Base-by-base conservation (phyloP, 2,113 vertebrate species). In the Camelus bactrianus region DNA sequence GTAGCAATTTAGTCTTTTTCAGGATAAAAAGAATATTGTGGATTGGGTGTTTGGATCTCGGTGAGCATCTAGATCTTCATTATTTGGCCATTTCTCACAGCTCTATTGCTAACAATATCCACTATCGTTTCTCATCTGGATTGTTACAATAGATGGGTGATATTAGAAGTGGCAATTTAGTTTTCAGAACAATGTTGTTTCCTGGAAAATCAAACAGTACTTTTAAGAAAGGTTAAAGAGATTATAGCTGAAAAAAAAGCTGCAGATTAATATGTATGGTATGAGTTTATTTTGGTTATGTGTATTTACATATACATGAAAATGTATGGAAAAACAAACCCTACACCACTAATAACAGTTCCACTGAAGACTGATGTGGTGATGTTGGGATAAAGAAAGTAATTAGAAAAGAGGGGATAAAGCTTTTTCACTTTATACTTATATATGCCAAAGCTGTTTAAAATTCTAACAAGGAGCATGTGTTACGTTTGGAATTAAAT, bases 211-310 rank as follows among this genome's bases (percentile, higher is more conserved):
- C 65, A 94, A 56, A 69, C 13, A 60, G 15, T 82, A 6, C 32
- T 76, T 48, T 86, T 64, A 89, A 72, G 65, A 94, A 82, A 82
- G n/a, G 11, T 58, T 73, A 77, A 88, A 84, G n/a, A 91, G 83
- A 83, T 67, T 80, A 62, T 32, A 94, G 5, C 48, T 82, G 38
- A 42, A 52, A 42, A 50, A 86, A 38, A 48, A 32, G 12, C 60
- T 90, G 19, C 6, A 75, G 20, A 93, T n/a, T 48, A 52, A 72
- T 54, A 35, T 17, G 2, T 38, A 62, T 30, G 9, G 20, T 28
- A 24, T 42, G 28, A 73, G 20, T 73, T 46, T 48, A 69, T 54
- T 80, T 91, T 54, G 64, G 6, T 75, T 76, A 17, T 84, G 4
- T 20, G 38, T 60, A 48, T 75, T 85, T 79, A 64, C 1, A 48